Conservation (phyloP, 2,113 vertebrate genomes). For the Sturnus vulgaris region DNA sequence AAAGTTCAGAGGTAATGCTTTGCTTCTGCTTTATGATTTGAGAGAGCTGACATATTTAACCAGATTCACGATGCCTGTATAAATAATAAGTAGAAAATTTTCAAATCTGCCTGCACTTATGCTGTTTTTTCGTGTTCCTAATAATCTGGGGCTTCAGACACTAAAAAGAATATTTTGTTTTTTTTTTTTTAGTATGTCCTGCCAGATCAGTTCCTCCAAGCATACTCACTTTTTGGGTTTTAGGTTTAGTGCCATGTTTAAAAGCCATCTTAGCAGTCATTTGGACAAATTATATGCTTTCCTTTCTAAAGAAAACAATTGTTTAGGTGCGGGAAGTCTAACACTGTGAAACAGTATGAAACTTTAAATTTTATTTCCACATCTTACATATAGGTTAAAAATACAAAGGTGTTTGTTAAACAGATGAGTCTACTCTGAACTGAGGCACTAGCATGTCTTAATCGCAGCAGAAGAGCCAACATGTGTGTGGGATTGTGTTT, state of each 20-base stretch:
- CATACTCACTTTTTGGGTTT: background rate
- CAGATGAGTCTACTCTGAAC: background rate
- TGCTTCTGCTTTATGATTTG: background rate
- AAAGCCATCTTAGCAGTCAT: background rate
- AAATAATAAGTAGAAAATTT: background rate
- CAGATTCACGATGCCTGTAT: background rate
- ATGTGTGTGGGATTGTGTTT: background rate
- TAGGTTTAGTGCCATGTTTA: background rate
- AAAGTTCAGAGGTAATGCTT: background rate
- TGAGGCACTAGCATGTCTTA: background rate
- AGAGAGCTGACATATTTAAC: background rate
- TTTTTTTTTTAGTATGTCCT: background rate
- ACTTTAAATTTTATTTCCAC: background rate
- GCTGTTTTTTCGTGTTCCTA: background rate
- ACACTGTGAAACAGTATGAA: background rate
- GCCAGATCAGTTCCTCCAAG: background rate
- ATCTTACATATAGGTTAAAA: background rate
- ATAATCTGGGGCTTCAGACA: background rate
- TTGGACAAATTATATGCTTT: background rate
- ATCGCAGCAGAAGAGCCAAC: background rate
- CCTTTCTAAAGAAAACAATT: background rate
- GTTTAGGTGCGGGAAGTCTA: background rate
- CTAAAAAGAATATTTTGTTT: background rate
- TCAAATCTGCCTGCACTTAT: background rate
- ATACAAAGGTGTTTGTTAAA: background rate